Evolutionary conservation across 2,797 vertebrate species (phyloP).

Genomic region (Prunella strophiata): DNA sequence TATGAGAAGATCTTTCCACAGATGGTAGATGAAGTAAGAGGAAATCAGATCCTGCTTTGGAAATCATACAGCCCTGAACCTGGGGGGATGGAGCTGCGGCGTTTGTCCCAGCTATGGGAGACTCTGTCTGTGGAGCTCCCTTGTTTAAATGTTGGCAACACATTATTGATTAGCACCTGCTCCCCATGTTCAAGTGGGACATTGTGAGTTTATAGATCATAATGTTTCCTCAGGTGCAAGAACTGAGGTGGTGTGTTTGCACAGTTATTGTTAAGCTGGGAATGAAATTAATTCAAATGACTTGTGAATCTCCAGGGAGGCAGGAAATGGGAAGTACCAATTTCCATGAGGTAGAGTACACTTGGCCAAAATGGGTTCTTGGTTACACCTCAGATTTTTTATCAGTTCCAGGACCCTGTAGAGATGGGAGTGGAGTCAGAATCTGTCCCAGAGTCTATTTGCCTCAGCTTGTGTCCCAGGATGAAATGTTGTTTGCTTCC

Average conservation of each 20-base stretch:
- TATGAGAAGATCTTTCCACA: not conserved
- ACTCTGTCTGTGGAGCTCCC: not conserved
- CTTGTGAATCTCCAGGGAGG: not conserved
- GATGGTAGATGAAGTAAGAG: not conserved
- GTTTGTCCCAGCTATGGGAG: not conserved
- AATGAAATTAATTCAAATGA: slow-evolving; percentile 46
- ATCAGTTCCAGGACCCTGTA: not conserved
- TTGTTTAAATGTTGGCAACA: slow-evolving; percentile 17
- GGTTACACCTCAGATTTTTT: not conserved
- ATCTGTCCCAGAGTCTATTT: not conserved
- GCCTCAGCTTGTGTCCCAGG: not conserved
- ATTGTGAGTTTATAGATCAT: slow-evolving; percentile 47
- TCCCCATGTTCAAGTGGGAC: not conserved
- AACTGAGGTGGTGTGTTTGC: not conserved
- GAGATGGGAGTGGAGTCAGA: not conserved
- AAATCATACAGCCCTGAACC: not conserved
- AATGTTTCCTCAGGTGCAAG: slow-evolving; percentile 67
- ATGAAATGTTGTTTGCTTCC: fast-evolving
- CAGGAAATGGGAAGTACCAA: slow-evolving; percentile 22
- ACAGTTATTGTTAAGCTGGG: not conserved
- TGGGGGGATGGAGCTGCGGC: fast-evolving
- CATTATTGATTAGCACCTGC: slow-evolving; percentile 60
- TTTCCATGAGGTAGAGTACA: not conserved
- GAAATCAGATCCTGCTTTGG: not conserved
- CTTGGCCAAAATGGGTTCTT: not conserved